Percentiles rank a stretch among this genome's conserved stretches.
phyloP scores from a whole-genome alignment of 2,797 vertebrate genomes.

The Aulostomus chinensis region DNA sequence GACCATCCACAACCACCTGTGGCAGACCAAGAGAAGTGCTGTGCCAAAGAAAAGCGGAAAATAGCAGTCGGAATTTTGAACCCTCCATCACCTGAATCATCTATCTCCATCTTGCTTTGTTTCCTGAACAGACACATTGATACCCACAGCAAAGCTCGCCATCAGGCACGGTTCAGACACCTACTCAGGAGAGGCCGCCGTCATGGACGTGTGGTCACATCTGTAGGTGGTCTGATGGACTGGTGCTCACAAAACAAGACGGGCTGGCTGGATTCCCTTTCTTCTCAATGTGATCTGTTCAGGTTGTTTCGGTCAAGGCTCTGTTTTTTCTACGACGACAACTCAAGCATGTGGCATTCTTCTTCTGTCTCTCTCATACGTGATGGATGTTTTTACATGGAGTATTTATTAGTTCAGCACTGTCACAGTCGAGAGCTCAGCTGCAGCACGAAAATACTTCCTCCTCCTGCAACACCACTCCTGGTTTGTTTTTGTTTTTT shows the following conservation, averaged over 20 bases:
- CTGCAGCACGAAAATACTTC: constrained; percentile 50
- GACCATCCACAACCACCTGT: constrained; percentile 96
- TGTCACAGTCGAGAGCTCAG: constrained; percentile 56
- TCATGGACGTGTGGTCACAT: constrained; percentile 19
- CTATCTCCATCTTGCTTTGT: constrained; percentile 39
- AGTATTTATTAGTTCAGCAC: constrained; percentile 84
- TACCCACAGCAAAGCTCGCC: constrained; percentile 36
- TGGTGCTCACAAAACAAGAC: constrained; percentile 48
- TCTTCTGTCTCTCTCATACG: constrained; percentile 36
- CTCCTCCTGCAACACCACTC: background rate
- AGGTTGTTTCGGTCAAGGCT: constrained; percentile 23
- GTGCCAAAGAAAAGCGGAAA: constrained; percentile 93
- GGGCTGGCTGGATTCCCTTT: constrained; percentile 44
- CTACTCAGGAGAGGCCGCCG: constrained; percentile 14
- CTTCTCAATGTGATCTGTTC: constrained; percentile 46
- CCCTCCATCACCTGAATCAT: constrained; percentile 19
- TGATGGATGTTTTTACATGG: constrained; percentile 84
- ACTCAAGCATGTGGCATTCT: constrained; percentile 57
- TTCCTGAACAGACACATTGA: constrained; percentile 54
- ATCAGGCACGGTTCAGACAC: constrained; percentile 13
- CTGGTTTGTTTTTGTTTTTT: too few species aligned
- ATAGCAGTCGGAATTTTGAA: constrained; percentile 64
- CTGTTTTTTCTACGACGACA: constrained; percentile 23
- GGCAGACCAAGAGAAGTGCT: constrained; percentile 90
- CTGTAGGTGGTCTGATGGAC: constrained; percentile 46